Base-by-base conservation (phyloP, 2,888 invertebrate species). In the Notodonta ziczac region DNA sequence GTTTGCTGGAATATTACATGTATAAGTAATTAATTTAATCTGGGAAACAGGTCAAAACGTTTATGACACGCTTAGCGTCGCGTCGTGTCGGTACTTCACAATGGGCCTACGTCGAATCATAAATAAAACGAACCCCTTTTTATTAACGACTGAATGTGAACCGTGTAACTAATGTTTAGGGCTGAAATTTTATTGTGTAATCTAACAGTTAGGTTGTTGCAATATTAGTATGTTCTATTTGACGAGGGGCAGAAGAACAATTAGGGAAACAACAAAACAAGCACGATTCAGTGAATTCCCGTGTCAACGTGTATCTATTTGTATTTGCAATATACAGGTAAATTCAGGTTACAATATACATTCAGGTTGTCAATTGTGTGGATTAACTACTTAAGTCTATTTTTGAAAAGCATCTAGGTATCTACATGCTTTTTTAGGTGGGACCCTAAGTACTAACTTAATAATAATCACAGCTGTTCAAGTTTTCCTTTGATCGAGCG, bases 31-130 rank as follows among this genome's bases (percentile, higher is more conserved):
- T 16, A 16, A 50, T 50, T 16, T 9, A 50, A 50, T 50, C 9
- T 14, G 50, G 16, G 16, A 52, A 52, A 32, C 32, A 7, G 32
- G 32, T 52, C 12, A 52, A 52, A 52, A 52, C 52, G 52, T 52
- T 52, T 52, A 52, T 52, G 52, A 35, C 10, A 13, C 52, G n/a
- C 4, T 52, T 52, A 32, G 13, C 12, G 7, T 5, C 52, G 13
- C 32, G 5, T 24, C 10, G 24, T 10, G 5, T 24, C 24, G 24
- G 24, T 4, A 32, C 32, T 32, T 52, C 10, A 13, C 32, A 51
- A 9, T 4, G 4, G 12, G 50, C 16, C 50, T 52, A 52, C 52
- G 13, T 52, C 24, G 24, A 24, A 24, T 24, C 24, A 24, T 24
- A 24, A 24, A 24, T 24, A 52, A 9, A 6, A 32, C 32, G 9